Evolutionary conservation across 2,113 vertebrate genomes (phyloP), one percentile per base, ranked within the genome.

Genomic region (Gadus chalcogrammus): DNA sequence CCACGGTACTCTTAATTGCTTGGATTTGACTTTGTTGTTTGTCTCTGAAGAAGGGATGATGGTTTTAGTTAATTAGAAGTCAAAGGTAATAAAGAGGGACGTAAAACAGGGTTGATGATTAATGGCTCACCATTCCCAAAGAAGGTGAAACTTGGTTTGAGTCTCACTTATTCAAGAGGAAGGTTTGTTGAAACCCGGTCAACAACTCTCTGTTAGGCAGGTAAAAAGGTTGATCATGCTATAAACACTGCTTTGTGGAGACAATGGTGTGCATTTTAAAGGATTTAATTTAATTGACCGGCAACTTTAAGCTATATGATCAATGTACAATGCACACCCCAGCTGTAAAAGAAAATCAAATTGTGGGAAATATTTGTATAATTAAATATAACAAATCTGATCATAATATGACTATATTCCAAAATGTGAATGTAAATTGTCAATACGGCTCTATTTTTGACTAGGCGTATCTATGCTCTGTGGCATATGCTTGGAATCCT

Each of bases 41-140:
- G 55, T 17, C 0, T 3, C 55, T n/a, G 55, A 66, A 24, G 22
- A 7, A 48, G 42, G 42, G 42, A 11, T 48, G 42, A 9, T 5
- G 42, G 42, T 48, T 48, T 48, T 1, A 48, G 42, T 48, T 48
- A 48, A 48, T 48, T 48, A n/a, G 18, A 52, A 62, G 18, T 62
- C 17, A 28, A 27, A 22, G 20, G 42, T 13, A n/a, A 77, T 70
- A 24, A 69, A 61, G 70, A 27, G 52, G 69, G 70, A 72, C 71
- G 24, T 59, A 66, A 74, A 64, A 5, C 4, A 0, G n/a, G 38
- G 79, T 68, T 79, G 38, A 81, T 81, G 12, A 86, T 81, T 78
- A 82, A 86, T 79, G 38, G 7, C 62, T 61, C 55, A 48, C 42
- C 8, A 48, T 58, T 17, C 17, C 16, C 15, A 5, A 16, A 4